These are phyloP conservation scores for Drosophila kepulauana DNA, from an alignment of 1,140 invertebrate species.

Conservation along the genomic window DNA sequence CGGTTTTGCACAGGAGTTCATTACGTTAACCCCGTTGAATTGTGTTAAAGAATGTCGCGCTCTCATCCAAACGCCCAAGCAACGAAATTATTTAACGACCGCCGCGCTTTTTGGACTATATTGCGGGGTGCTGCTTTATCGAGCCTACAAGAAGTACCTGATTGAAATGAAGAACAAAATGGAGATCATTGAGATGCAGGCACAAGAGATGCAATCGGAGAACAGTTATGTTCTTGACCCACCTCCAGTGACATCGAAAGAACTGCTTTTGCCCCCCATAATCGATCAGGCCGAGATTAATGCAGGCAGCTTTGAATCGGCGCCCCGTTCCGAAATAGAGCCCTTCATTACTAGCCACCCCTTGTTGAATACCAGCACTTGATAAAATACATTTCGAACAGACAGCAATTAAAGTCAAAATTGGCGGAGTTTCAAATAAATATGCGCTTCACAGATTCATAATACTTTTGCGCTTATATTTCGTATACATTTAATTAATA, in stretches of 20 bases:
- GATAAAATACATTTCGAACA: too few relatives aligned
- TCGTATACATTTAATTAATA: constrained; percentile 13
- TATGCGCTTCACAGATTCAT: not conserved
- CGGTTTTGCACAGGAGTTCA: constrained; percentile 20
- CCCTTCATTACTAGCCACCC: not conserved
- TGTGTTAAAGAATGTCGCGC: constrained; percentile 30
- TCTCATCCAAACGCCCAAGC: constrained; percentile 6
- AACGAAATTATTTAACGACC: constrained; percentile 17
- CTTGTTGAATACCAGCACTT: not conserved
- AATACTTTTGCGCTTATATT: constrained; percentile 9
- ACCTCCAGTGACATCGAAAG: not conserved
- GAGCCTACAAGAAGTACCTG: constrained; percentile 8
- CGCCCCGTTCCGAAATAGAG: not conserved
- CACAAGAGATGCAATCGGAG: constrained; percentile 3
- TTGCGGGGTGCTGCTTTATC: constrained; percentile 29
- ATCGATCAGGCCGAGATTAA: not conserved
- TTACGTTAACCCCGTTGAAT: constrained; percentile 28
- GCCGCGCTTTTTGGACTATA: constrained; percentile 21
- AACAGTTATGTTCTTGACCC: not conserved
- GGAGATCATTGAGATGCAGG: not conserved
- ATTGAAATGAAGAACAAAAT: not conserved
- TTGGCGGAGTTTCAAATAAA: too few relatives aligned
- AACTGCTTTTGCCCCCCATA: not conserved
- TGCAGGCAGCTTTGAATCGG: not conserved
- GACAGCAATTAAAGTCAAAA: too few relatives aligned